Base-by-base conservation (phyloP, 2,888 invertebrate genomes). In the Zaprionus bogoriensis region DNA sequence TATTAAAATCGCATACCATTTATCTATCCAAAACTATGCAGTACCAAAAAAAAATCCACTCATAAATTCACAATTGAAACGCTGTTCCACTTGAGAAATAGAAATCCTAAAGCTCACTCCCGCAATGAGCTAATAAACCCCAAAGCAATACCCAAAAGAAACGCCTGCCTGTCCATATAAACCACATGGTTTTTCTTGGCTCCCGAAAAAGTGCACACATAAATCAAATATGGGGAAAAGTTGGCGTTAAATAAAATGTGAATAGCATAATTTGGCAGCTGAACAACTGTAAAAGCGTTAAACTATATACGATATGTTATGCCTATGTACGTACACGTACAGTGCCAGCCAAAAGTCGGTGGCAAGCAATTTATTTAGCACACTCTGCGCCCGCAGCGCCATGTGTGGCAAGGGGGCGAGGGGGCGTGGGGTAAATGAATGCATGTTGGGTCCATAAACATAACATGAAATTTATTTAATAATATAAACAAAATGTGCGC, bases 401-500 rank as follows among this genome's bases (percentile, higher is more conserved):
- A 61, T 7, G 47, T 47, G 19, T 17, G 39, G 9, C 14, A 52
- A 42, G 39, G 2, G 14, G 12, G 9, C 38, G 19, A 38, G 5
- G 9, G 19, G 38, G 27, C 5, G 12, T 3, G 9, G 5, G 9
- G 20, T 3, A 14, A 23, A n/a, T 7, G 9, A 12, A 38, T 12
- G 6, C 6, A 14, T 7, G 38, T 38, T 10, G 14, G n/a, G 32
- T 50, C 67, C 65, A 50, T 58, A 67, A 67, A 67, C 71, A 79
- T 77, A 85, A 85, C 72, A 75, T 59, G 79, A 85, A 82, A 82
- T 79, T 82, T 79, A 79, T 79, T 79, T 85, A 85, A 85, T 85
- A 82, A 79, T 82, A 82, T 82, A 85, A 85, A 79, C 83, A 85
- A 82, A 79, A 79, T 81, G 82, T 84, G 78, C 85, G 75, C 85